A percentile compares a stretch with the other conserved stretches of the same genome.
phyloP scores from a whole-genome alignment of 2,888 invertebrate genomes.

The Lingula anatina region DNA sequence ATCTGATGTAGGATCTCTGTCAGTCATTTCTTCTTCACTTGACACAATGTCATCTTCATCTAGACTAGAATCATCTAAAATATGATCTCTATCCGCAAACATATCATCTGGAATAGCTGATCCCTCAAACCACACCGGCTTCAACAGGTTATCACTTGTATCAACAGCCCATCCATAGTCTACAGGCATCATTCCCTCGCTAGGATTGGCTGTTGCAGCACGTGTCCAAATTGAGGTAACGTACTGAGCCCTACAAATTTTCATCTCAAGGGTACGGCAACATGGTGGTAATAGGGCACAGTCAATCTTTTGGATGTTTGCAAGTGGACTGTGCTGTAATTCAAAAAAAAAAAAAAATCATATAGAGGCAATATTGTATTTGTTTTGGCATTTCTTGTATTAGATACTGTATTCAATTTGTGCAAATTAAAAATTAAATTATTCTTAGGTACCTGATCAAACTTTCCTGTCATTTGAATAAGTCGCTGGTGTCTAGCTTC shows the following conservation, averaged over 20 bases:
- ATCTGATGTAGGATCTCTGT: not conserved
- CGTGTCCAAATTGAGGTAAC: conserved; percentile 3
- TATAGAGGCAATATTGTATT: too few species aligned
- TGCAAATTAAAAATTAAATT: too few species aligned
- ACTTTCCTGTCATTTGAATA: conserved; percentile 5
- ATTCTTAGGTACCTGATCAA: conserved; percentile 4
- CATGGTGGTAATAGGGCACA: conserved; percentile 7
- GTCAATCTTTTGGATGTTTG: conserved; percentile 7
- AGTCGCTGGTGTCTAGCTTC: conserved; percentile 7
- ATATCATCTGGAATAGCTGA: not conserved
- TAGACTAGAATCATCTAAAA: too few species aligned
- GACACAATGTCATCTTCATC: not conserved
- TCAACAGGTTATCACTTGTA: not conserved
- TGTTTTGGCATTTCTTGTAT: too few species aligned
- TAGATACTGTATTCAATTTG: too few species aligned
- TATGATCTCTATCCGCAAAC: not conserved
- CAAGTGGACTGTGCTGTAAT: conserved; percentile 6
- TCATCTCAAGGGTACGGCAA: too few species aligned
- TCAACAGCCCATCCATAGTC: conserved; percentile 1
- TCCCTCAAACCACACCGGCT: not conserved
- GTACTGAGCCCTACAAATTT: conserved; percentile 4
- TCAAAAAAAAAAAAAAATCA: not conserved
- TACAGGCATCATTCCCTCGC: not conserved
- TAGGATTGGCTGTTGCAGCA: not conserved
- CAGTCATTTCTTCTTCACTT: not conserved